phyloP scores from a whole-genome alignment of 2,113 vertebrate species.

The Dasypus novemcinctus region DNA sequence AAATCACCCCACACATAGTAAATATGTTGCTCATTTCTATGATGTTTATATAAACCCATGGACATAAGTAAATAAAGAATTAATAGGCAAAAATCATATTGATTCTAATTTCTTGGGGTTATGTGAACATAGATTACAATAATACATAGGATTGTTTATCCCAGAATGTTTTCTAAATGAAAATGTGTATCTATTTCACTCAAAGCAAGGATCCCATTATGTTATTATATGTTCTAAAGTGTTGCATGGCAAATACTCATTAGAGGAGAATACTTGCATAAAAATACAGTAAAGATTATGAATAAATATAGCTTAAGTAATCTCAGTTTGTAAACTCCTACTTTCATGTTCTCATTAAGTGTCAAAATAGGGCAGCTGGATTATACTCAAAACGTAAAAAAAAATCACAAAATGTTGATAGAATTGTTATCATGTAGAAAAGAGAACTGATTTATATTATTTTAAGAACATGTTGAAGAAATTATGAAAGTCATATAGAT shows the following conservation, averaged over 20 bases:
- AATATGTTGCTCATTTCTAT: neutral
- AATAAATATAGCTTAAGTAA: neutral
- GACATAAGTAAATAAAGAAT: neutral
- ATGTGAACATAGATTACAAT: neutral
- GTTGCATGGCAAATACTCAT: neutral
- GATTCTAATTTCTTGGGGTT: neutral
- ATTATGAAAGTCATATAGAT: neutral
- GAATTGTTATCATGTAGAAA: neutral
- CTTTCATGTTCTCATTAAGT: neutral
- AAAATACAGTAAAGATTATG: neutral
- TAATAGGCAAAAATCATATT: neutral
- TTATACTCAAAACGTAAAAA: neutral
- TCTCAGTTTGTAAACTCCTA: neutral
- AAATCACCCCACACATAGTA: neutral
- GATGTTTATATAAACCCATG: neutral
- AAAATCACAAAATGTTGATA: neutral
- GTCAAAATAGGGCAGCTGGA: neutral
- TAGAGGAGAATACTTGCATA: conserved; percentile 7
- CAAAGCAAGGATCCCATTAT: neutral
- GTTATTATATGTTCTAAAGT: neutral
- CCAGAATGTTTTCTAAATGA: neutral
- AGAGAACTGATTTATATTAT: neutral
- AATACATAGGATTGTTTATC: neutral
- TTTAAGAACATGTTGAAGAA: conserved; percentile 1
- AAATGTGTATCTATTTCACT: neutral